These are phyloP conservation scores for Coendou prehensilis DNA, from an alignment of 2,797 vertebrate species.

Conservation along the genomic window DNA sequence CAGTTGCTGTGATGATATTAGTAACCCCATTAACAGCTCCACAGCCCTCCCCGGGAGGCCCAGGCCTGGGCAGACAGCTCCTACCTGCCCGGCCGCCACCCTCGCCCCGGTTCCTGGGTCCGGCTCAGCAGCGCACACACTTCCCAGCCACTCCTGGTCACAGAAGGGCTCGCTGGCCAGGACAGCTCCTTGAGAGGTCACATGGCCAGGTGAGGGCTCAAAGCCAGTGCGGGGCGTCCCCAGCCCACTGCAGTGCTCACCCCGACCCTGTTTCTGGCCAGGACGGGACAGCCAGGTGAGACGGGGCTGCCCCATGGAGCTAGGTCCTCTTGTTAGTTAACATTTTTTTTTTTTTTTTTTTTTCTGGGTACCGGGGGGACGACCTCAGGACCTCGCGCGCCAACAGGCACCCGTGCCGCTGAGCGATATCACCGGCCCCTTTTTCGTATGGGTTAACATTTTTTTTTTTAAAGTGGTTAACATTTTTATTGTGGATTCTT, in stretches of 20 bases:
- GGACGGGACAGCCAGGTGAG: background rate
- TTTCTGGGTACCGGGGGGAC: too few relatives aligned
- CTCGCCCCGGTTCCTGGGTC: background rate
- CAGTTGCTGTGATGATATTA: constrained; percentile 59
- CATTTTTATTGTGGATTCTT: background rate
- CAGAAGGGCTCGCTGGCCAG: background rate
- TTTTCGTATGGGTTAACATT: too few relatives aligned
- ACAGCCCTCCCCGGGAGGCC: background rate
- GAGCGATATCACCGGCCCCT: too few relatives aligned
- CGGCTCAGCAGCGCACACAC: background rate
- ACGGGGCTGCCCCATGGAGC: background rate
- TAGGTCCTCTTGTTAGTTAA: background rate
- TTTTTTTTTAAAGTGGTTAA: too few relatives aligned
- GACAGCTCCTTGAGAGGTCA: background rate
- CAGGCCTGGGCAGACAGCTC: background rate
- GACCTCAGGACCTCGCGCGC: too few relatives aligned
- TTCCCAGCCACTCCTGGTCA: background rate
- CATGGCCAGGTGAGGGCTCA: background rate
- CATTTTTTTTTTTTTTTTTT: background rate
- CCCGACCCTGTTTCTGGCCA: background rate
- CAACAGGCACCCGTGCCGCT: too few relatives aligned
- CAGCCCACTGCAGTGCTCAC: background rate
- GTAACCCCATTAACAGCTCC: constrained; percentile 58
- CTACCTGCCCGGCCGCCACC: background rate
- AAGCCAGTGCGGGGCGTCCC: background rate